Base-by-base conservation (phyloP, 2,797 vertebrate genomes). In the Urosaurus nigricauda region DNA sequence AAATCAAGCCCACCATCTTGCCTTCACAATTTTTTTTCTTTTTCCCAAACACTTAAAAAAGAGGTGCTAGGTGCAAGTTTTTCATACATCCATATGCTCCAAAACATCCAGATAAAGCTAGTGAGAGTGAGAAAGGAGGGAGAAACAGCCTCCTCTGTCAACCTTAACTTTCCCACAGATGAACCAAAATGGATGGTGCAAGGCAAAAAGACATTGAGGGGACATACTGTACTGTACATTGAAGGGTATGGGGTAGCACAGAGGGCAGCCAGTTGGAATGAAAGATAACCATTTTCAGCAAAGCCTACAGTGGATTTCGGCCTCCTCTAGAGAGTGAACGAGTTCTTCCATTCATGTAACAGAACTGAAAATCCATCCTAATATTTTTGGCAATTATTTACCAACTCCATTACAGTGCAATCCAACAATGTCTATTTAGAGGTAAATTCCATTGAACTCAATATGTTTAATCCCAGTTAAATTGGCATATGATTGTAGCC, bases 371-470 rank as follows among this genome's bases (percentile, higher is more conserved):
- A 56, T 79, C 32, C 32, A 79, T n/a, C 2, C 51, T 53, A 53
- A 56, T 32, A 90, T 87, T 75, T 17, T 91, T 87, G 78, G 78
- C 81, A 87, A 26, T 24, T 4, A 74, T 56, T 80, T 84, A 40
- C 24, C 93, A 93, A 71, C 29, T 87, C 77, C 0, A 82, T 51
- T 56, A 79, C 51, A 35, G 32, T 53, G 14, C 47, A 53, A 79
- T 79, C 47, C 9, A 35, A 37, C 35, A 37, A 40, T 40, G 17
- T 40, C 73, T 74, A 74, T 26, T 77, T 26, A 77, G 74, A 75
- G 40, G 21, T 26, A 43, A 77, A 43, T 43, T 8, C 8, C 4
- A 7, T 17, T 73, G 32, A 73, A 73, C 35, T 68, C 65, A 29
- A 32, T n/a, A 35, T 73, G 13, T 3, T 73, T 4, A 35, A 73